Conservation (phyloP, 2,797 vertebrate species). For the Sebastes vulpes region DNA sequence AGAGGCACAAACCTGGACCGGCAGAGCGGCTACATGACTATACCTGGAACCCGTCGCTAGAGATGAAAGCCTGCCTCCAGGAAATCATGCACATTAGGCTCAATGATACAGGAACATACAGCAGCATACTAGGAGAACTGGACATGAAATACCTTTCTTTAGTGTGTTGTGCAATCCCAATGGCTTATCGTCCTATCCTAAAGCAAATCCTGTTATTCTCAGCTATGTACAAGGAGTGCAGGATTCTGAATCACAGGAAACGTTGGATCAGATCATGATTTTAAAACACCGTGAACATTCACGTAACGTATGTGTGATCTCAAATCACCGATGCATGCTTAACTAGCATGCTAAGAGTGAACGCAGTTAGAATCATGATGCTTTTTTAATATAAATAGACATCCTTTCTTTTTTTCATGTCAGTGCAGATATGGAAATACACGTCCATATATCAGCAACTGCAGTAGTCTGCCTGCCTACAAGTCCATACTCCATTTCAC, state of each 20-base stretch:
- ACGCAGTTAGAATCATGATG: not conserved
- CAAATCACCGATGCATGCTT: not conserved
- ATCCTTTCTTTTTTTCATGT: not conserved
- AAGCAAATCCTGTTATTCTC: not conserved
- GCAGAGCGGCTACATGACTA: slow-evolving; percentile 40
- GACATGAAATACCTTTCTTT: not conserved
- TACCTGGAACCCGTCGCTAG: slow-evolving; percentile 32
- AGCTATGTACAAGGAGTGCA: not conserved
- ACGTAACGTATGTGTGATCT: not conserved
- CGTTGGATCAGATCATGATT: not conserved
- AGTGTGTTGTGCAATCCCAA: not conserved
- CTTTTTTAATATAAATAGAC: not conserved
- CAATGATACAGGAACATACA: slow-evolving; percentile 10
- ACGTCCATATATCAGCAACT: not conserved
- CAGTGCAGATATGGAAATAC: not conserved
- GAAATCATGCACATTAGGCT: slow-evolving; percentile 27
- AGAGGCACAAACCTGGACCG: slow-evolving; percentile 48
- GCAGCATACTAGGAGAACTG: not conserved
- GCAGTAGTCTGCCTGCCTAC: not conserved
- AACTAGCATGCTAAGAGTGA: not conserved
- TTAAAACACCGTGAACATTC: not conserved
- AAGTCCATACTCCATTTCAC: not conserved
- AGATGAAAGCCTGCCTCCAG: slow-evolving; percentile 52
- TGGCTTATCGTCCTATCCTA: not conserved
- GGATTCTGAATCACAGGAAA: not conserved